Conservation (phyloP, 2,888 invertebrate genomes). For the Cataglyphis albicans region DNA sequence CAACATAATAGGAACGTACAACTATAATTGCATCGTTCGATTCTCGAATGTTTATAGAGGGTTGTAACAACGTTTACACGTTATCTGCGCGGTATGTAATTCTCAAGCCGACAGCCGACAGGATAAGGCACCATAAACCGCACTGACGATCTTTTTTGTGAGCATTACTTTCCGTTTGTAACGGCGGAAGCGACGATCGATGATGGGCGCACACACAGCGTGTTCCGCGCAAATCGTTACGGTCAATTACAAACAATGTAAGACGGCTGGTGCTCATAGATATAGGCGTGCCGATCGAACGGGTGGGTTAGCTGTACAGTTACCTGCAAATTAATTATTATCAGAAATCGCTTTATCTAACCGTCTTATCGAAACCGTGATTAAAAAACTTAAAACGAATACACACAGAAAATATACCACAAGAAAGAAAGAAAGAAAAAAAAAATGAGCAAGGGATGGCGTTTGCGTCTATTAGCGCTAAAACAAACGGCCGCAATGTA, state of each 20-base stretch:
- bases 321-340: slow-evolving; percentile 72
- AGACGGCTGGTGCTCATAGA: slow-evolving; percentile 53
- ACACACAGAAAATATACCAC: slow-evolving; percentile 30
- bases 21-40: slow-evolving; percentile 50
- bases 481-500: slow-evolving; percentile 80
- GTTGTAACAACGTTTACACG: slow-evolving; percentile 51
- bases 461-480: slow-evolving; percentile 75
- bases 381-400: slow-evolving; percentile 77
- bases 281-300: slow-evolving; percentile 48
- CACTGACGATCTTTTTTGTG: slow-evolving; percentile 46
- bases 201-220: slow-evolving; percentile 43
- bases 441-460: not conserved
- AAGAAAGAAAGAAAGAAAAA: not conserved
- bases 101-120: slow-evolving; percentile 47
- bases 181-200: slow-evolving; percentile 56
- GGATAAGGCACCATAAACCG: slow-evolving; percentile 56
- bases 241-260: slow-evolving; percentile 74
- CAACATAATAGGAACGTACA: slow-evolving; percentile 56
- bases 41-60: slow-evolving; percentile 26
- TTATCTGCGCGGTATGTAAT: slow-evolving; percentile 47
- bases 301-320: slow-evolving; percentile 19
- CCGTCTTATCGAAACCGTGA: slow-evolving; percentile 68
- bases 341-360: slow-evolving; percentile 70
- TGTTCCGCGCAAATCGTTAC: slow-evolving; percentile 63
- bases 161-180: slow-evolving; percentile 54